Evolutionary conservation across 2,797 vertebrate species (phyloP), one percentile per base, ranked within the genome.

Genomic region (Picus viridis): DNA sequence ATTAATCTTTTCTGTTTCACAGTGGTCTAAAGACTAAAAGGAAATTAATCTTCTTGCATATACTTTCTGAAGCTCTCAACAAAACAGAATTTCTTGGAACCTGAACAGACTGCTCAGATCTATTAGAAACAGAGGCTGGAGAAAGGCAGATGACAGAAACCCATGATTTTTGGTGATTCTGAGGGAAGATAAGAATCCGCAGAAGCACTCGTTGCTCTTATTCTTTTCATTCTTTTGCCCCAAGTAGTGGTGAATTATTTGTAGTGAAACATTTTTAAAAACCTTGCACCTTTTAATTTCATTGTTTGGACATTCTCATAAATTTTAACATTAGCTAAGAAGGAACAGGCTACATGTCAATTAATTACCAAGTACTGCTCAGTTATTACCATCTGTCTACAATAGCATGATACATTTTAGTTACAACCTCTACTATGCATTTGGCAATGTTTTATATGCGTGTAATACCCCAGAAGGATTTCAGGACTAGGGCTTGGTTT

Each of bases 211-310:
- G 20, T 62, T 70, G 16, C 6, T 65, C 17, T 86, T 61, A 15
- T 7, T 36, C 16, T 54, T 83, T 83, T 69, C 22, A 69, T 81
- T 88, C 62, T 81, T 19, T 64, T 91, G 10, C 5, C 23, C 4
- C 7, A 63, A 16, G 26, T 34, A 39, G 6, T 19, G 23, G 12
- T 84, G 63, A 81, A 73, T 84, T 69, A 63, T 82, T 39, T 12
- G 10, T 63, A 39, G 23, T 23, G 30, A 53, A 0, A 0, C 22
- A 34, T 16, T 73, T 12, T 7, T 9, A 12, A 34, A 11, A 39
- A 16, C 7, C 26, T 22, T 30, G 10, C 14, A 58, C 9, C 14
- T 70, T 88, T 61, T 36, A 51, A 51, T 73, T 77, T 63, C 4
- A 29, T 91, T 86, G 23, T 81, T 61, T 86, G 39, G 34, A 43